These are phyloP conservation scores for Agrilus cyanescens DNA, from an alignment of 2,888 invertebrate species.

Conservation along the genomic window DNA sequence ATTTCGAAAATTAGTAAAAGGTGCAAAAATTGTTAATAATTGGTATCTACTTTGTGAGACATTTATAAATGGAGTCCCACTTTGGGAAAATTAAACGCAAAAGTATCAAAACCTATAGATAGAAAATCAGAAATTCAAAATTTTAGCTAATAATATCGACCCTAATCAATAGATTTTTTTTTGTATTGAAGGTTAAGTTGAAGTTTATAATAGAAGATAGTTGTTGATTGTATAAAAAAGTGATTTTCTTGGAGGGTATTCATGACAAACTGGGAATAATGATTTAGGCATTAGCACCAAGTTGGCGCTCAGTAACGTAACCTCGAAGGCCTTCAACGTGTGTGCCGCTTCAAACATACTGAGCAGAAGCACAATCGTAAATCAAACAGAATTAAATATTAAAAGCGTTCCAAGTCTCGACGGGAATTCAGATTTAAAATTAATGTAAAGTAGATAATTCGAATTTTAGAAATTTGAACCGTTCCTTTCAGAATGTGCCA, in stretches of 20 bases:
- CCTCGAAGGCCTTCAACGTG: conserved; percentile 20
- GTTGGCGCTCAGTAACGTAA: conserved; percentile 34
- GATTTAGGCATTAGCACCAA: conserved; percentile 35
- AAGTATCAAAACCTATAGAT: too few relatives aligned
- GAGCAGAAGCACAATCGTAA: conserved; percentile 36
- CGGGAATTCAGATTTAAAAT: conserved; percentile 37
- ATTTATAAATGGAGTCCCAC: too few relatives aligned
- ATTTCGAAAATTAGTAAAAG: too few relatives aligned
- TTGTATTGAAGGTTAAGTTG: too few relatives aligned
- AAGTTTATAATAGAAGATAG: conserved; percentile 1
- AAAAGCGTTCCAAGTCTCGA: conserved; percentile 36
- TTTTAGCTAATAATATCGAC: too few relatives aligned
- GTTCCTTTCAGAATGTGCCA: conserved; percentile 37
- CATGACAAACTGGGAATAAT: conserved; percentile 34
- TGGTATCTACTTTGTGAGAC: too few relatives aligned
- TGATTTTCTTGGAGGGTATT: conserved; percentile 37
- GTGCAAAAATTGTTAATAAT: too few relatives aligned
- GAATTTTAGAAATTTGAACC: conserved; percentile 37
- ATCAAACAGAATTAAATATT: conserved; percentile 40
- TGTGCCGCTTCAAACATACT: conserved; percentile 20
- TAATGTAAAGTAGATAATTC: conserved; percentile 41
- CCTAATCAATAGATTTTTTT: too few relatives aligned
- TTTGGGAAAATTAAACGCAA: too few relatives aligned
- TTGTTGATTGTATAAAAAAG: conserved; percentile 35
- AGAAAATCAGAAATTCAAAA: too few relatives aligned